Percentiles rank a stretch among this genome's conserved stretches.
These are phyloP conservation scores for Coleophora deauratella DNA, from an alignment of 2,888 invertebrate genomes.

Conservation along the genomic window DNA sequence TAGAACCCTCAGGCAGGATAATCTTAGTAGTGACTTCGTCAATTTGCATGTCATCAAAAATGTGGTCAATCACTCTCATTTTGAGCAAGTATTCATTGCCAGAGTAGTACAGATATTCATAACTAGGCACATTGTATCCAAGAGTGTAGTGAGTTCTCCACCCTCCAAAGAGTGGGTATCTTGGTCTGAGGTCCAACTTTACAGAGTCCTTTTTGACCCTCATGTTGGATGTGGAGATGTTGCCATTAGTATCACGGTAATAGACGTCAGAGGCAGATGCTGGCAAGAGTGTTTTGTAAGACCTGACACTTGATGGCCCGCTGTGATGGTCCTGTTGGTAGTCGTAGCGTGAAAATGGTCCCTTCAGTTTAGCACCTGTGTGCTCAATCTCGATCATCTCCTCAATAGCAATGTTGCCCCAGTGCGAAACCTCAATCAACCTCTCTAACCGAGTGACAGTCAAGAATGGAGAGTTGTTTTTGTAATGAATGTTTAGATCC, in stretches of 20 bases:
- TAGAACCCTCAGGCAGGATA: conserved; percentile 94
- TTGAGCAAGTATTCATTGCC: conserved; percentile 88
- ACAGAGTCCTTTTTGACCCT: conserved; percentile 91
- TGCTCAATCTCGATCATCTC: conserved; percentile 94
- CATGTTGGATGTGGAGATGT: conserved; percentile 98
- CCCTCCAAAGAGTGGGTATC: conserved; percentile 98
- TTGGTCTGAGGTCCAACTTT: conserved; percentile 94
- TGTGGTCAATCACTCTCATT: conserved; percentile 96
- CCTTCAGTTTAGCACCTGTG: conserved; percentile 93
- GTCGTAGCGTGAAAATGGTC: conserved; percentile 97
- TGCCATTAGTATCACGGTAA: conserved; percentile 97
- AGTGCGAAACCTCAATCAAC: conserved; percentile 96
- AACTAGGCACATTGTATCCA: conserved; percentile 98
- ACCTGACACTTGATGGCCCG: conserved; percentile 90
- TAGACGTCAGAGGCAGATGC: conserved; percentile 96
- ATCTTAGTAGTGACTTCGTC: conserved; percentile 91
- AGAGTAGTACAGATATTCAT: conserved; percentile 91
- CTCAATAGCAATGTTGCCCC: conserved; percentile 99
- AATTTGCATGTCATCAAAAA: conserved; percentile 97
- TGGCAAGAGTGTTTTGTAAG: conserved; percentile 89
- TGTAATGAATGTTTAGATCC: conserved; percentile 89
- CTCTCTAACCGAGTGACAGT: conserved; percentile 92
- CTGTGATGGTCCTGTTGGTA: conserved; percentile 95
- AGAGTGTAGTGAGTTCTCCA: conserved; percentile 98
- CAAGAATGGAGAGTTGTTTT: conserved; percentile 96